These are phyloP conservation scores for Lophius americanus DNA, from an alignment of 2,797 vertebrate species.

Conservation along the genomic window DNA sequence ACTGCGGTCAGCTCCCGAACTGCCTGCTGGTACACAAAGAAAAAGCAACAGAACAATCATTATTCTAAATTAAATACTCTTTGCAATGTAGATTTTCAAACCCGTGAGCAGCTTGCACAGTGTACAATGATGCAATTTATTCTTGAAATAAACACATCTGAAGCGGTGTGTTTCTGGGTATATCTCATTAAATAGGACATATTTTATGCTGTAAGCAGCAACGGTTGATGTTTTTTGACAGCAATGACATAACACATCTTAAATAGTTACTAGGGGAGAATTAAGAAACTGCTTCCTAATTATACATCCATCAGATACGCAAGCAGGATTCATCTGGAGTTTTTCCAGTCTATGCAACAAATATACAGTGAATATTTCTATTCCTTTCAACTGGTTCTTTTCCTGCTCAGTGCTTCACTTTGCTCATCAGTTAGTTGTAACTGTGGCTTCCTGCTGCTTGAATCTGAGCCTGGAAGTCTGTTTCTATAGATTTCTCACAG, in stretches of 20 bases:
- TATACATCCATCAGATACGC: not conserved
- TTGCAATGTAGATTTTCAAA: constrained; percentile 2
- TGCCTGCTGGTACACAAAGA: not conserved
- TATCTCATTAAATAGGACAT: not conserved
- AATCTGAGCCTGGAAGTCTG: not conserved
- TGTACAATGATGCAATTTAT: not conserved
- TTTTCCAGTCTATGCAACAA: not conserved
- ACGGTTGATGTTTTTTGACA: not conserved
- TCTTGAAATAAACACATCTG: not conserved
- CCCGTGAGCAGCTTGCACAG: not conserved
- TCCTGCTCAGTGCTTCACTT: not conserved
- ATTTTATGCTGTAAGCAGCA: not conserved
- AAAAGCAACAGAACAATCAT: constrained; percentile 7
- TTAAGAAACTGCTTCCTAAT: not conserved
- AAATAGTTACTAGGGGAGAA: not conserved
- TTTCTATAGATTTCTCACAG: not conserved
- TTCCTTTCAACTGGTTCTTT: not conserved
- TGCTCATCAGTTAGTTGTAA: not conserved
- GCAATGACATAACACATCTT: not conserved
- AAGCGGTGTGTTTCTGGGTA: not conserved
- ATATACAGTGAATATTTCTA: not conserved
- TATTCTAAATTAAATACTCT: constrained; percentile 6
- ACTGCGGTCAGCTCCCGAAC: too few species aligned
- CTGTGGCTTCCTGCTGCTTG: not conserved
- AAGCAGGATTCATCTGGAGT: not conserved